Evolutionary conservation across 2,888 invertebrate genomes (phyloP).

Genomic region (Philereme transversata): DNA sequence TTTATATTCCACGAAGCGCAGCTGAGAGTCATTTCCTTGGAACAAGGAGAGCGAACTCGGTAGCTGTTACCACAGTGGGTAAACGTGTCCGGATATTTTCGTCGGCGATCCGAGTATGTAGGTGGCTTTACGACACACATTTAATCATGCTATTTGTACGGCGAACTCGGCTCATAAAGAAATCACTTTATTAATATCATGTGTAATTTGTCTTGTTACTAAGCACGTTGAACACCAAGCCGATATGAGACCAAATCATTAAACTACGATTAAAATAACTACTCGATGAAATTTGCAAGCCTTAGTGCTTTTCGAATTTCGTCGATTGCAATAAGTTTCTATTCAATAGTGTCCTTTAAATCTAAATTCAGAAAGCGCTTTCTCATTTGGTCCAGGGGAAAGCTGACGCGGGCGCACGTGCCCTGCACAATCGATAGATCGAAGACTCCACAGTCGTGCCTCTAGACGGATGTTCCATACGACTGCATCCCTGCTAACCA

Average conservation of each 20-base stretch:
- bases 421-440: conserved; percentile 39
- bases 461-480: conserved; percentile 37
- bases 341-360: conserved; percentile 14
- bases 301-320: background rate
- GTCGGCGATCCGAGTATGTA: conserved; percentile 52
- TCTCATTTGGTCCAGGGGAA: conserved; percentile 39
- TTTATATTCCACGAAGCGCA: conserved; percentile 44
- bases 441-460: conserved; percentile 28
- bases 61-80: conserved; percentile 36
- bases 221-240: conserved; percentile 1
- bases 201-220: conserved; percentile 23
- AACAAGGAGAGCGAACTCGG: conserved; percentile 47
- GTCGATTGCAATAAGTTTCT: background rate
- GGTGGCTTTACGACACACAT: conserved; percentile 54
- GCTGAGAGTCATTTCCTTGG: conserved; percentile 45
- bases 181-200: conserved; percentile 43
- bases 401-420: conserved; percentile 47
- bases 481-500: conserved; percentile 35
- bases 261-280: background rate
- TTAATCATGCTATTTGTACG: conserved; percentile 45
- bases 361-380: conserved; percentile 25
- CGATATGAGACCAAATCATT: background rate
- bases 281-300: background rate
- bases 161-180: conserved; percentile 43
- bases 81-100: conserved; percentile 59